Conservation (phyloP, 2,888 invertebrate species). For the Dioctria linearis region DNA sequence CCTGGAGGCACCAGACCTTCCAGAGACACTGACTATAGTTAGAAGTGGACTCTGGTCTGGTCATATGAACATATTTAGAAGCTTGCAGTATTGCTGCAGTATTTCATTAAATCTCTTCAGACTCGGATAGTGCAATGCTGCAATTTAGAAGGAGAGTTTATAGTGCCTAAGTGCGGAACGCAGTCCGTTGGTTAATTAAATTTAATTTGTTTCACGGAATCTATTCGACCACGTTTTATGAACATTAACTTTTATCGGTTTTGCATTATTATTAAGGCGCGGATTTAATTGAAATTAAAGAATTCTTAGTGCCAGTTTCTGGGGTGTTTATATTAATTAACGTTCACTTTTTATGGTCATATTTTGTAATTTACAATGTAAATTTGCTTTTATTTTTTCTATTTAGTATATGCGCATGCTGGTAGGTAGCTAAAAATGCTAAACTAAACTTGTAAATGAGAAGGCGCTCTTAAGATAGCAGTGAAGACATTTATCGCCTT, state of each 20-base stretch:
- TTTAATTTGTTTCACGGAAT: slow-evolving; percentile 16
- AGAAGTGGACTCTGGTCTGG: neutral
- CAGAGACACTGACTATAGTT: neutral
- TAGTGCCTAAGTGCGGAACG: neutral
- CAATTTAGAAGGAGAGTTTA: neutral
- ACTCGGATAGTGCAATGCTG: neutral
- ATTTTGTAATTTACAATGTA: neutral
- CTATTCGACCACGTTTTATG: neutral
- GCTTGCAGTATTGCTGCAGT: neutral
- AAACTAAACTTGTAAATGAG: too few species aligned
- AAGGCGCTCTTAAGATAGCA: too few species aligned
- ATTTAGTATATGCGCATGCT: too few species aligned
- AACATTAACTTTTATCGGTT: slow-evolving; percentile 24
- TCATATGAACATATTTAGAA: neutral
- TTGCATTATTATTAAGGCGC: neutral
- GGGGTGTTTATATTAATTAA: neutral
- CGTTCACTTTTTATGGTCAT: neutral
- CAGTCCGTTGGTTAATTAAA: slow-evolving; percentile 19
- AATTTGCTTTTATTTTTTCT: neutral
- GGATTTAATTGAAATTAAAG: slow-evolving; percentile 13
- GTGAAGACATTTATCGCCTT: too few species aligned
- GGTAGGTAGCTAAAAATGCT: too few species aligned
- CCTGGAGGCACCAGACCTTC: too few species aligned
- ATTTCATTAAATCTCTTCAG: neutral
- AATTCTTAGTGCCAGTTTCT: neutral